These are phyloP conservation scores for Erebia epiphron DNA, from an alignment of 2,888 invertebrate genomes.

Conservation along the genomic window DNA sequence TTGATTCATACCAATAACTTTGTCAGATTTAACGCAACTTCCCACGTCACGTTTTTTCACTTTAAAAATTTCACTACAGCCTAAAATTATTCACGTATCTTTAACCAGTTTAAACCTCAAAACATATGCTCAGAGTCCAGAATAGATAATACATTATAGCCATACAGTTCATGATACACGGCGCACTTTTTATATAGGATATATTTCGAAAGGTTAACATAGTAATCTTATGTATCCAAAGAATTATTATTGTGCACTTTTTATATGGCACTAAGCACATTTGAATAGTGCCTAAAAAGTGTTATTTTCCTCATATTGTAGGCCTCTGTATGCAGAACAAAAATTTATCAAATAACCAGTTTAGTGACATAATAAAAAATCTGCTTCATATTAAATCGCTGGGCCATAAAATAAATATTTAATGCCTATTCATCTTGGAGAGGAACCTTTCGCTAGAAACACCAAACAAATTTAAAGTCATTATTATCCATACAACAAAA, in stretches of 20 bases:
- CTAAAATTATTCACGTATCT: too few relatives aligned
- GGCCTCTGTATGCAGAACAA: neutral
- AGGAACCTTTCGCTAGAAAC: too few relatives aligned
- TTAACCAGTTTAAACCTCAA: neutral
- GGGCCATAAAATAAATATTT: neutral
- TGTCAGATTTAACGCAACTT: too few relatives aligned
- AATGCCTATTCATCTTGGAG: neutral
- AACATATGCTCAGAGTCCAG: neutral
- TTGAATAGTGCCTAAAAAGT: slow-evolving; percentile 11
- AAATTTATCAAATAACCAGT: neutral
- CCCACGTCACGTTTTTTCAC: too few relatives aligned
- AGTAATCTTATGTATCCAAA: neutral
- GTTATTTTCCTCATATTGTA: neutral
- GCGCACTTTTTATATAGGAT: neutral
- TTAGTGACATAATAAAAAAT: too few relatives aligned
- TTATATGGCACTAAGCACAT: slow-evolving; percentile 13
- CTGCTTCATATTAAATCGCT: neutral
- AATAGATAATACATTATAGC: neutral
- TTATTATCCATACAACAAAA: neutral
- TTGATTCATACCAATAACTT: too few relatives aligned
- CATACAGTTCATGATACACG: neutral
- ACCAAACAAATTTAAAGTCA: too few relatives aligned
- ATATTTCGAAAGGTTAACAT: neutral
- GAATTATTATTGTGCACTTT: slow-evolving; percentile 3
- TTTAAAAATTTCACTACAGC: too few relatives aligned